phyloP scores from a whole-genome alignment of 2,113 vertebrate species.

The Onychorhynchus coronatus region DNA sequence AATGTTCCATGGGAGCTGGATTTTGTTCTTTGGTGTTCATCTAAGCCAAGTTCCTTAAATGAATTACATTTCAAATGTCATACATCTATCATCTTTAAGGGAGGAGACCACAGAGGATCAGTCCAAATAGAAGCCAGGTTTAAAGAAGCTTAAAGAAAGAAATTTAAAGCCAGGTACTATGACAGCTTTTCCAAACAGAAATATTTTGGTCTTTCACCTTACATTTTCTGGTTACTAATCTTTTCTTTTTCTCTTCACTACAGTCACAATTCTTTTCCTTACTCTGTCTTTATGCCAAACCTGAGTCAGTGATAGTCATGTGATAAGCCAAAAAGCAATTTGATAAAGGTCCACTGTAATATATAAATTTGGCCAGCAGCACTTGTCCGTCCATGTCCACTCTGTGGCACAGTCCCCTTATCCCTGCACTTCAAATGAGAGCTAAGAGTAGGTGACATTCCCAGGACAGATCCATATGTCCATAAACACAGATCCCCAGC shows the following conservation, averaged over 20 bases:
- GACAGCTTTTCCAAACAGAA: slow-evolving; percentile 22
- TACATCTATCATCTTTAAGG: slow-evolving; percentile 51
- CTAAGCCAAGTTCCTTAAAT: slow-evolving; percentile 39
- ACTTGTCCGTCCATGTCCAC: background rate
- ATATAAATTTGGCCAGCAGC: background rate
- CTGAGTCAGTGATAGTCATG: background rate
- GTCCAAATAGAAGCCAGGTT: slow-evolving; percentile 47
- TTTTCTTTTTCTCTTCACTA: background rate
- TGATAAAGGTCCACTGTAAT: background rate
- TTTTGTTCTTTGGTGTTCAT: slow-evolving; percentile 33
- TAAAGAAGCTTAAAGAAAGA: slow-evolving; percentile 7
- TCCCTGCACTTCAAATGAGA: background rate
- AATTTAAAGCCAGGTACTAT: slow-evolving; percentile 5
- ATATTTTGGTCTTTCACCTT: slow-evolving; percentile 12
- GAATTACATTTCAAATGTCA: slow-evolving; percentile 42
- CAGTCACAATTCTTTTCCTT: background rate
- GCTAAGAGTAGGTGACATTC: background rate
- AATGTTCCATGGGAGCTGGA: slow-evolving; percentile 22
- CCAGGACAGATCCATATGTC: background rate
- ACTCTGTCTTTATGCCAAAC: background rate
- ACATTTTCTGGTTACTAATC: background rate
- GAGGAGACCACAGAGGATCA: slow-evolving; percentile 37
- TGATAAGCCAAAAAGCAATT: background rate
- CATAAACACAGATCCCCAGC: background rate
- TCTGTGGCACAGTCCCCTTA: background rate